Base-by-base conservation (phyloP, 1,140 invertebrate genomes). In the Apis dorsata region DNA sequence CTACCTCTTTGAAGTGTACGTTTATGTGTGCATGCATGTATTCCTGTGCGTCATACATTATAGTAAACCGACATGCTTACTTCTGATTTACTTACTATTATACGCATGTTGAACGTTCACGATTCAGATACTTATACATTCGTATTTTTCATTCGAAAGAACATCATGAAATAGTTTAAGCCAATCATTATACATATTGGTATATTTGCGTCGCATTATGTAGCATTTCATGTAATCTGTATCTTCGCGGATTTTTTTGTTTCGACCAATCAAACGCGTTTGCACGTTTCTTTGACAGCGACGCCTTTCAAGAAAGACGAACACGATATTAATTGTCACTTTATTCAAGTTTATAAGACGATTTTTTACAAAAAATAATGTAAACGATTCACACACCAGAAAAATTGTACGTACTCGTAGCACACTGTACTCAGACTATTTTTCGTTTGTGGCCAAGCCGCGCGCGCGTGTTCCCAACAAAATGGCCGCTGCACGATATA, bases 191-290 rank as follows among this genome's bases (percentile, higher is more conserved):
- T 19, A 66, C 62, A 15, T 76, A 78, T 66, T 44, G n/a, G 28
- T 72, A 19, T 19, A 57, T 51, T 65, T 65, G 21, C 76, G 75
- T 51, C 68, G 76, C 53, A 79, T 83, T 79, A 82, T 76, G 12
- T 81, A 24, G 28, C 49, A 81, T 84, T 84, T 85, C 79, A 65
- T 82, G 72, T 44, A 51, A 59, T 21, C 57, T 51, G 59, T 62
- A 59, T 57, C 62, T 83, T 85, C 84, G 84, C 81, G 81, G 81
- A 85, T 79, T 85, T 83, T 85, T 85, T 82, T 85, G 68, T 59
- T 73, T 71, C 57, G 74, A 78, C 84, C 84, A 85, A 85, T 85
- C 84, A 75, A 69, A 78, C 72, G 66, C 83, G 79, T 76, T 63
- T n/a, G 1, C 71, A 84, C 70, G 79, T 74, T 72, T 24, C 79